Conservation (phyloP, 2,113 vertebrate genomes). For the Oreochromis spilurus region DNA sequence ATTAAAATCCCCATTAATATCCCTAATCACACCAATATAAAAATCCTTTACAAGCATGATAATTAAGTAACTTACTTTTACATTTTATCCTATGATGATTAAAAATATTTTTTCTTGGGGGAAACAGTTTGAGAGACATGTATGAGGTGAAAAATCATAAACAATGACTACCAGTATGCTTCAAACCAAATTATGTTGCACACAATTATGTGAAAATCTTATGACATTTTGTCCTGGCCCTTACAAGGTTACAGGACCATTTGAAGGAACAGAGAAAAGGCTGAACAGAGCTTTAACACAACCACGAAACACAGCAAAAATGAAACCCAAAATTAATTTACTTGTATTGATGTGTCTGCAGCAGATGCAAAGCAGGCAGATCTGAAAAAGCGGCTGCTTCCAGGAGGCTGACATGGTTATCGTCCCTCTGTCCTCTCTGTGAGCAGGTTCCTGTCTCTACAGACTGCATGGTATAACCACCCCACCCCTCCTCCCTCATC, state of each 20-base stretch:
- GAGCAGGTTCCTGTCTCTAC: neutral
- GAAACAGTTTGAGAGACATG: neutral
- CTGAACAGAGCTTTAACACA: neutral
- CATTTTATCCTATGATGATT: neutral
- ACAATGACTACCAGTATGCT: neutral
- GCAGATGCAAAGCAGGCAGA: slow-evolving; percentile 42
- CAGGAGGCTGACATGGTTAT: slow-evolving; percentile 38
- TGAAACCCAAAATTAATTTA: slow-evolving; percentile 30
- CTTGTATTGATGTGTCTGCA: slow-evolving; percentile 57
- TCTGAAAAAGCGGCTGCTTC: slow-evolving; percentile 9
- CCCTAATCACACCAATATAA: neutral
- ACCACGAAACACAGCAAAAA: neutral
- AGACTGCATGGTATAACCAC: slow-evolving; percentile 17
- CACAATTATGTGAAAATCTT: neutral
- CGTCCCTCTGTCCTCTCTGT: slow-evolving; percentile 6
- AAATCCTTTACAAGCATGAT: fast-evolving
- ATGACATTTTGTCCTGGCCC: neutral
- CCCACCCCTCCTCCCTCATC: neutral
- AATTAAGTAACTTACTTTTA: neutral
- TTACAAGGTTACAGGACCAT: slow-evolving; percentile 39
- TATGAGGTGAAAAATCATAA: neutral
- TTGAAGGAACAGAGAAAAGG: neutral
- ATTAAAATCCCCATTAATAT: neutral
- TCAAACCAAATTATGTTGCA: neutral
- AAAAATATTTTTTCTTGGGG: neutral